These are phyloP conservation scores for Drosophila seclusa DNA, from an alignment of 2,888 invertebrate species.

Conservation along the genomic window DNA sequence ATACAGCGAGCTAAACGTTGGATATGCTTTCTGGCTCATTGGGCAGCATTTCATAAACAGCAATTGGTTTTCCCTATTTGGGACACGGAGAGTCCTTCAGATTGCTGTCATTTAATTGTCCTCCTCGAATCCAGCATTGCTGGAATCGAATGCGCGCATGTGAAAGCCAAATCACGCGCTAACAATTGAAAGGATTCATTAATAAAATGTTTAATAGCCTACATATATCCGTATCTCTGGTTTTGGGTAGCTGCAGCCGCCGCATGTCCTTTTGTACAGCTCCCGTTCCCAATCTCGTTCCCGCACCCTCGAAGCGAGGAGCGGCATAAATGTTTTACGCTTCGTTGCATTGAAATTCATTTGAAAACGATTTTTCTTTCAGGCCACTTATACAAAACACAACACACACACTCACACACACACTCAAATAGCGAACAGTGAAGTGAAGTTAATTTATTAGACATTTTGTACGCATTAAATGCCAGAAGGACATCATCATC, in stretches of 20 bases:
- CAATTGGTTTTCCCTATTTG: slow-evolving; percentile 51
- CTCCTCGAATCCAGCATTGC: slow-evolving; percentile 57
- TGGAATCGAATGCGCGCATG: slow-evolving; percentile 34
- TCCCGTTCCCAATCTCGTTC: slow-evolving; percentile 47
- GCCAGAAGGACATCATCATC: slow-evolving; percentile 80
- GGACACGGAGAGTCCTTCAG: slow-evolving; percentile 41
- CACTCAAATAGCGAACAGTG: slow-evolving; percentile 42
- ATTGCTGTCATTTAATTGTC: slow-evolving; percentile 77
- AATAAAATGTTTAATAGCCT: slow-evolving; percentile 82
- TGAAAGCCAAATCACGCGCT: slow-evolving; percentile 81
- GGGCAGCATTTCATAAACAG: slow-evolving; percentile 61
- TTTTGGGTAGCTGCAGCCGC: slow-evolving; percentile 69
- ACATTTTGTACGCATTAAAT: slow-evolving; percentile 80
- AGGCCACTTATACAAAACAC: slow-evolving; percentile 78
- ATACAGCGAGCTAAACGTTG: slow-evolving; percentile 45
- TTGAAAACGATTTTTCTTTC: slow-evolving; percentile 82
- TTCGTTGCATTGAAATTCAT: slow-evolving; percentile 84
- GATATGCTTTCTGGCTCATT: slow-evolving; percentile 76
- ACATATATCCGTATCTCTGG: slow-evolving; percentile 47
- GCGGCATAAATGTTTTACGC: slow-evolving; percentile 84
- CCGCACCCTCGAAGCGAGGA: slow-evolving; percentile 48
- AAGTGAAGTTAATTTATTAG: slow-evolving; percentile 84
- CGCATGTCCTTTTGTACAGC: slow-evolving; percentile 76
- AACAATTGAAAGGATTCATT: slow-evolving; percentile 83
- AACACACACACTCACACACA: slow-evolving; percentile 46